phyloP scores from a whole-genome alignment of 1,140 invertebrate genomes.

The Zaprionus capensis region DNA sequence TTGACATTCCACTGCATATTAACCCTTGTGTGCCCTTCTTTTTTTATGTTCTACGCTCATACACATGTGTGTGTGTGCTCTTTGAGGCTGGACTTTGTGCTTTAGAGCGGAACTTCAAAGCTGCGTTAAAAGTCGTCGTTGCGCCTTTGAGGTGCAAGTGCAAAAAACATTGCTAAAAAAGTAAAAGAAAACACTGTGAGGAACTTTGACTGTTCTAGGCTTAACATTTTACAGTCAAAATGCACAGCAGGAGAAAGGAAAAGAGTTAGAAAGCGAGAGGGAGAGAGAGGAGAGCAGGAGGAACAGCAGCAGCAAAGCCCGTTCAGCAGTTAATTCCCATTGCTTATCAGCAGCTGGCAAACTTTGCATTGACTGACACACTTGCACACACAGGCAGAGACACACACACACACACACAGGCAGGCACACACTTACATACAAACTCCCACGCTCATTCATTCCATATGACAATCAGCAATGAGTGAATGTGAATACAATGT shows the following conservation, averaged over 20 bases:
- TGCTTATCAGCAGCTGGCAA: conserved; percentile 60
- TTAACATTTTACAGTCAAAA: conserved; percentile 34
- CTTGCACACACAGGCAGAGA: conserved; percentile 13
- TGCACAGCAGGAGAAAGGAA: background rate
- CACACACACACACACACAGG: background rate
- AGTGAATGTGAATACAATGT: conserved; percentile 50
- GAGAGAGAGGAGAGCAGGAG: background rate
- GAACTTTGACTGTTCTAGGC: conserved; percentile 34
- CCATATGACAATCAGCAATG: conserved; percentile 40
- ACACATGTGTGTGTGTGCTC: conserved; percentile 14
- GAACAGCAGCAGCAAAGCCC: conserved; percentile 10
- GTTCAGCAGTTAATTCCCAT: conserved; percentile 46
- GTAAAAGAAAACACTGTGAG: conserved; percentile 3
- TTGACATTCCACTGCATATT: conserved; percentile 27
- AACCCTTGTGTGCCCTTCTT: background rate
- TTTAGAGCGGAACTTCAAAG: conserved; percentile 52
- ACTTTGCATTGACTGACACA: conserved; percentile 53
- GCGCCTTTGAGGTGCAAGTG: conserved; percentile 24
- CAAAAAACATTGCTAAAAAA: background rate
- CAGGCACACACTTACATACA: background rate
- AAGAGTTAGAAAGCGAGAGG: background rate
- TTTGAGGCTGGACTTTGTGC: conserved; percentile 49
- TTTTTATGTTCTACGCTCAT: background rate
- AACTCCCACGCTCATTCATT: background rate
- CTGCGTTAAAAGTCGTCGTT: conserved; percentile 33